Base-by-base conservation (phyloP, 2,888 invertebrate species). In the Seira sanloemensis region DNA sequence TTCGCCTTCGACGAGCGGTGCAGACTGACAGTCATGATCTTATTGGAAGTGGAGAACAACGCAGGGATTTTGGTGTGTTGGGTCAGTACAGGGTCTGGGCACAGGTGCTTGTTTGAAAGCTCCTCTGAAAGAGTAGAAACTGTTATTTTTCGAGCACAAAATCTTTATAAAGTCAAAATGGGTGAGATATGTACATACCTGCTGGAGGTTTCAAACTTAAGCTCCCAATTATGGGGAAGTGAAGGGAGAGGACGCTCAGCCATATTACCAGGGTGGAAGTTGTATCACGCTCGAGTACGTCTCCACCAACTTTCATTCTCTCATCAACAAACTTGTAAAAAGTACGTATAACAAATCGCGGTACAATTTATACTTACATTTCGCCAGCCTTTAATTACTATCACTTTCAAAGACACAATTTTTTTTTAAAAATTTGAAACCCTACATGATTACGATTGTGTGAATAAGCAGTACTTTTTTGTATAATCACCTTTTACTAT, bases 81-180 rank as follows among this genome's bases (percentile, higher is more conserved):
- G 5, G 74, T 54, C 9, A 66, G 9, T n/a, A 86, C 83, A 1
- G 85, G 87, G 37, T 87, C 75, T 5, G 87, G 87, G 37, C 87
- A 87, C 7, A 87, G 46, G 21, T 86, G 78, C 21, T 54, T 78
- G 72, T 81, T 87, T 54, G 73, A 80, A 16, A 87, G 75, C 66
- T 87, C 87, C 73, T 87, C 87, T 87, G 75, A n/a, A 65, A 26
- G 26, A 54, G 7, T 12, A 37, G 37, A n/a, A n/a, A n/a, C n/a
- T n/a, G n/a, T n/a, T n/a, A n/a, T n/a, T n/a, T n/a, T n/a, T n/a
- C n/a, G n/a, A n/a, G n/a, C n/a, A n/a, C n/a, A n/a, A n/a, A n/a
- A n/a, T n/a, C n/a, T n/a, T n/a, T n/a, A n/a, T n/a, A n/a, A n/a
- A n/a, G n/a, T n/a, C n/a, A n/a, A n/a, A n/a, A n/a, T n/a, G n/a